phyloP scores from a whole-genome alignment of 1,140 invertebrate species.

The Philotrypesis tridentata region DNA sequence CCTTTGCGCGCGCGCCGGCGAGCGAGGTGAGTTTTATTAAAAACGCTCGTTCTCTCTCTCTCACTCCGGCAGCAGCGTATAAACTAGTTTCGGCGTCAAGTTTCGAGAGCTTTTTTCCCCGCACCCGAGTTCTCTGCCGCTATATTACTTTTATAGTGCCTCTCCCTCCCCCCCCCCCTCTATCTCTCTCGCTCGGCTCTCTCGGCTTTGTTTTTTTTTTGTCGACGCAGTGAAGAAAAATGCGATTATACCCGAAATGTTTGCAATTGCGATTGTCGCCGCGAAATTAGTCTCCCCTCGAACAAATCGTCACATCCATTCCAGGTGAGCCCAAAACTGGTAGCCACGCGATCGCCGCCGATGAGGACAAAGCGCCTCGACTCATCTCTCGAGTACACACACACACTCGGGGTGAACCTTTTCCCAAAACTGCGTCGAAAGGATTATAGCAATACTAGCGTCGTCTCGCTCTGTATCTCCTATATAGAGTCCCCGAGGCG shows the following conservation, averaged over 20 bases:
- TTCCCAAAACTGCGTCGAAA: slow-evolving; percentile 54
- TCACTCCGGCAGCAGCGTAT: background rate
- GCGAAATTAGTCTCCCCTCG: no score
- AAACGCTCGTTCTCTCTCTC: no score
- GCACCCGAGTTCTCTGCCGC: background rate
- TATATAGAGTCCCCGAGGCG: slow-evolving; percentile 39
- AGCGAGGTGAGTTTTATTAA: background rate
- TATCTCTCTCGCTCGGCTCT: no score
- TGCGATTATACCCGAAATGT: no score
- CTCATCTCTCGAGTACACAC: background rate
- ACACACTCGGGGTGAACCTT: background rate
- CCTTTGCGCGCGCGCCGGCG: background rate
- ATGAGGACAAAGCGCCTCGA: background rate
- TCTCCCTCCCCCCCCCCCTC: no score
- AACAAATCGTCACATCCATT: no score
- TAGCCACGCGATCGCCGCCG: background rate
- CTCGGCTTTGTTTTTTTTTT: no score
- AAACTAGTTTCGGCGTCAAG: background rate
- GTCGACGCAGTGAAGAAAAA: no score
- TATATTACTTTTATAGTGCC: background rate
- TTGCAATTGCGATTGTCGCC: no score
- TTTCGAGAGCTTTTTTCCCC: background rate
- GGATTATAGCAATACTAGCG: slow-evolving; percentile 55
- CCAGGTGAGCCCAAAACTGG: background rate
- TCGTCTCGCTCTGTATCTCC: slow-evolving; percentile 28